phyloP scores from a whole-genome alignment of 2,797 vertebrate genomes.

The Bovichtus diacanthus region DNA sequence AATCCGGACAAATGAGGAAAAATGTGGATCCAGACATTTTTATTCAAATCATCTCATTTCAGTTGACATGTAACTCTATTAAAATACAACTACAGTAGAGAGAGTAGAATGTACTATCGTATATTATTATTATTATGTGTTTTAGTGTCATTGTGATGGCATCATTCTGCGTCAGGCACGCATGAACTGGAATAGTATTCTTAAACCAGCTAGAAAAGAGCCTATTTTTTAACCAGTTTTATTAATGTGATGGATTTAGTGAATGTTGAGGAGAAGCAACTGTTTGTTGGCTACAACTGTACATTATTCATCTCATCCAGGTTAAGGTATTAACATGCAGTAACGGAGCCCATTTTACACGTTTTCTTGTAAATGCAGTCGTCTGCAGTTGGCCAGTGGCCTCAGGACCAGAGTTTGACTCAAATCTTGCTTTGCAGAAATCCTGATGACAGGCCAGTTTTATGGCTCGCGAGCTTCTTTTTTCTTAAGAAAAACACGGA shows the following conservation, averaged over 20 bases:
- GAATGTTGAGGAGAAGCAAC: conserved; percentile 57
- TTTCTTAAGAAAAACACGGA: neutral
- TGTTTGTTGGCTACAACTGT: conserved; percentile 24
- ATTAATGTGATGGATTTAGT: conserved; percentile 49
- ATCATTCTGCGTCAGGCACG: conserved; percentile 76
- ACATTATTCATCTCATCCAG: conserved; percentile 50
- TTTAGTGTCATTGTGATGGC: conserved; percentile 55
- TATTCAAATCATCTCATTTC: conserved; percentile 27
- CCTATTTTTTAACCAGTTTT: conserved; percentile 56
- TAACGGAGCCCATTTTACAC: conserved; percentile 47
- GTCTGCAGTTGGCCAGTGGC: conserved; percentile 44
- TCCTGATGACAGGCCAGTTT: conserved; percentile 78
- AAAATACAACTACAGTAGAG: conserved; percentile 41
- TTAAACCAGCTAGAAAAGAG: conserved; percentile 59
- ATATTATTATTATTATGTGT: conserved; percentile 82
- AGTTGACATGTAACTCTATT: conserved; percentile 36
- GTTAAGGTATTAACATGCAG: conserved; percentile 55
- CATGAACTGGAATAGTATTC: conserved; percentile 69
- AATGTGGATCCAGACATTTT: conserved; percentile 35
- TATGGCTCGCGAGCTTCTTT: conserved; percentile 74
- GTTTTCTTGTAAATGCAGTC: conserved; percentile 41
- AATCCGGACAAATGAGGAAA: conserved; percentile 42
- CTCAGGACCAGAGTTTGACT: conserved; percentile 68
- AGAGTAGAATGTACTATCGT: conserved; percentile 59
- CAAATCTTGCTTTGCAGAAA: conserved; percentile 52